Base-by-base conservation (phyloP, 2,888 invertebrate species). In the Thymelicus acteon region DNA sequence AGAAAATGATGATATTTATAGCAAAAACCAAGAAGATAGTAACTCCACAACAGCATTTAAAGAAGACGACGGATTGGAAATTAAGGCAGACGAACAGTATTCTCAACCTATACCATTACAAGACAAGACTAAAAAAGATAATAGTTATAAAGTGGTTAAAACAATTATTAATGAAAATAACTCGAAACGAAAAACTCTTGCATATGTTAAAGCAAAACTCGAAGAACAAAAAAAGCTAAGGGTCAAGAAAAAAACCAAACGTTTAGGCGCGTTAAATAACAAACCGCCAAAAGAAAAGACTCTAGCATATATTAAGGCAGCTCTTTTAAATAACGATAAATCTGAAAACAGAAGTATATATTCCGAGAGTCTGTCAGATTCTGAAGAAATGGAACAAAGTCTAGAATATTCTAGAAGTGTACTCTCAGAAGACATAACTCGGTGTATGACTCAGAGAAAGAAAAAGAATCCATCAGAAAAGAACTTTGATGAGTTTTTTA, bases 401-500 rank as follows among this genome's bases (percentile, higher is more conserved):
- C 13, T 37, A 13, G 64, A 67, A 15, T 76, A 79, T 52, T 79
- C 81, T 0, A 76, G 73, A 4, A 13, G 54, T 0, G 31, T 57
- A 37, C 37, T 57, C 5, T 37, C 57, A 0, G 82, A 80, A 7
- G 75, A 77, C 13, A 64, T 75, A 0, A 66, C 73, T 0, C 64
- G 67, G 8, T 13, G 15, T 58, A 64, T 71, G 10, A 15, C 13
- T 24, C 44, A 67, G 13, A 63, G 8, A 13, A 37, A 68, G 8
- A 31, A 54, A 13, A 67, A 60, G 5, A 52, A 67, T 6, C 24
- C 66, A 7, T 64, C 72, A 5, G 72, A 74, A n/a, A 58, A 40
- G 6, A 58, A 74, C 7, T 75, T 79, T 54, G 74, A 76, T 7
- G 73, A 78, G 7, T 70, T 75, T 37, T 75, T 73, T 7, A 65